phyloP scores from a whole-genome alignment of 2,113 vertebrate genomes.

The Chaetodon trifascialis region DNA sequence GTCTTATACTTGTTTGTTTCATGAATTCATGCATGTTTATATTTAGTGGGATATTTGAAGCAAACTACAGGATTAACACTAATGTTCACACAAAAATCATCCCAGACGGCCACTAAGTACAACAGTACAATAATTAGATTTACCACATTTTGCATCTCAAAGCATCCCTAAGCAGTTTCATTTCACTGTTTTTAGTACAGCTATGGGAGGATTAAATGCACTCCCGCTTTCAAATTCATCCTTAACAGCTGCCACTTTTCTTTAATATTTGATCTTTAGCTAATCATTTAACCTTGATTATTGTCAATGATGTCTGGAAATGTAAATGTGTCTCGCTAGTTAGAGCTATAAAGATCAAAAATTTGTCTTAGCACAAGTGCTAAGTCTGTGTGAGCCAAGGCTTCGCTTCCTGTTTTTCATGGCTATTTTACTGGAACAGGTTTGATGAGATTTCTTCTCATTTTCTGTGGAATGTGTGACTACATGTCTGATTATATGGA shows the following conservation, averaged over 20 bases:
- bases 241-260: conserved; percentile 38
- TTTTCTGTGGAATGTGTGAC: neutral
- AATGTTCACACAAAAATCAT: conserved; percentile 54
- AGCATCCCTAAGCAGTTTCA: conserved; percentile 28
- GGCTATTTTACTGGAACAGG: neutral
- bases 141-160: conserved; percentile 50
- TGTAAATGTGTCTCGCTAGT: conserved; percentile 9
- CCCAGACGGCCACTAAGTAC: conserved; percentile 31
- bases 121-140: conserved; percentile 54
- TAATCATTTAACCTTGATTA: conserved; percentile 45
- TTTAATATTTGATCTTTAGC: conserved; percentile 32
- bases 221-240: conserved; percentile 17
- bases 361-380: neutral
- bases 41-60: conserved; percentile 25
- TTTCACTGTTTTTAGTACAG: conserved; percentile 33
- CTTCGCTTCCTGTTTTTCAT: conserved; percentile 10
- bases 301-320: conserved; percentile 10
- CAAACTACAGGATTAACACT: conserved; percentile 50
- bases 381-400: conserved; percentile 14
- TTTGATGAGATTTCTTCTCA: conserved; percentile 9
- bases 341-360: conserved; percentile 12
- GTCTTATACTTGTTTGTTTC: conserved; percentile 9
- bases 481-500: neutral
- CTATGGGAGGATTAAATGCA: conserved; percentile 34
- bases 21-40: conserved; percentile 38